phyloP scores from a whole-genome alignment of 2,113 vertebrate species.

The pig (Sus scrofa) region T2T-Sscrofa CM000812.6:112242001-112242500 shows the following conservation, averaged over 20 bases:
- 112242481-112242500: no score
- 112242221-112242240: not conserved
- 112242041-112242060: not conserved
- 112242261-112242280: not conserved
- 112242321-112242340: not conserved
- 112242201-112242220: fast-evolving
- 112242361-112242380: not conserved
- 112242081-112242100: not conserved
- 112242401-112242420: not conserved
- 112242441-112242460: no score
- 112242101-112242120: not conserved
- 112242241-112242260: not conserved
- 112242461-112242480: no score
- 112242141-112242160: not conserved
- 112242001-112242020: not conserved
- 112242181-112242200: fast-evolving
- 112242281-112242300: not conserved
- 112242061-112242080: not conserved
- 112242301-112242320: not conserved
- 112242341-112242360: not conserved
- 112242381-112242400: not conserved
- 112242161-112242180: not conserved
- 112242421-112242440: not conserved
- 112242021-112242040: not conserved
- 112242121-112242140: not conserved